Evolutionary conservation across 2,888 invertebrate genomes (phyloP), one percentile per base, ranked within the genome.

Genomic region (Xylota sylvarum): DNA sequence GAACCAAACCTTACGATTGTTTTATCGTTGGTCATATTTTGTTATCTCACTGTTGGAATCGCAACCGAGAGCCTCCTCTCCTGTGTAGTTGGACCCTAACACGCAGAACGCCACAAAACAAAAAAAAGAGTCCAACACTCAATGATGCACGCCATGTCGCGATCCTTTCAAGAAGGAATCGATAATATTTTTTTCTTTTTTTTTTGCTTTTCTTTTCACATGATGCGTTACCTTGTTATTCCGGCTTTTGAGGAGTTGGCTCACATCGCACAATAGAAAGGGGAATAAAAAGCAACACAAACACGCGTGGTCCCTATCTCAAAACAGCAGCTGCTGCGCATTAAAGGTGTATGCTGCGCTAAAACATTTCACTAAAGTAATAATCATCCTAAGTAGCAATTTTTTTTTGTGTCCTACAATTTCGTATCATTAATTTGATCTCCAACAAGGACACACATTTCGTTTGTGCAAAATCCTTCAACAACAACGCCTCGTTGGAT

Each of bases 321-420:
- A 23, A 55, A 30, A 17, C 67, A 73, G 80, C 73, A 52, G 73
- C 64, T 55, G 30, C 58, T 52, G 64, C 46, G 43, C 50, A 43
- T 58, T 73, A 14, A 73, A 50, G 58, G 55, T 48, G 35, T 35
- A 10, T 65, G 32, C 58, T 46, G 14, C 73, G 32, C 58, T 46
- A 67, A 17, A 43, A 58, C 50, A 58, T 67, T 55, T 52, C 60
- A 81, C 74, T 73, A 52, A 60, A 60, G 67, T 67, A 73, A 52
- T 74, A 56, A 74, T 74, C 65, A 80, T 73, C 52, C 35, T 58
- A 48, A 69, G 67, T 55, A 74, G 52, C 60, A 74, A 55, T 81
- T 81, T 73, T 46, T 14, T 27, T 23, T 23, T 23, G 23, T 23
- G 23, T 9, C 17, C 1, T 19, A n/a, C 3, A 2, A 0, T 23